Conservation (phyloP, 1,140 invertebrate species). For the Centruroides vittatus region DNA sequence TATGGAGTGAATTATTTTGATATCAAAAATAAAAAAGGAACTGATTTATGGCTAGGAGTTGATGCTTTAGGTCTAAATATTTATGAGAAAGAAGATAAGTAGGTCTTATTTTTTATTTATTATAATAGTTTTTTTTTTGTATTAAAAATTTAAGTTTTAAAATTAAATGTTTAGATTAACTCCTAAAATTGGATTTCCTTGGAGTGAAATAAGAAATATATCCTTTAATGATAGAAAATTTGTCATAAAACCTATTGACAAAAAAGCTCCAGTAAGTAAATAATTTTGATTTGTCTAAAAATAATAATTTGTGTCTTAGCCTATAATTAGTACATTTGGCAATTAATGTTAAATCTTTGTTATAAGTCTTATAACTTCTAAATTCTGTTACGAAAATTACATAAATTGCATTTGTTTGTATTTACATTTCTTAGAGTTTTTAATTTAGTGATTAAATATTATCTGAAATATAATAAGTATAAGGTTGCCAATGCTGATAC, state of each 20-base stretch:
- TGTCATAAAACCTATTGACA: slow-evolving; percentile 99
- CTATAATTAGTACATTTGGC: too few relatives aligned
- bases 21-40: slow-evolving; percentile 59
- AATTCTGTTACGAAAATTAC: too few relatives aligned
- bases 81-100: slow-evolving; percentile 56
- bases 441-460: too few relatives aligned
- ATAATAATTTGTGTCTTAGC: too few relatives aligned
- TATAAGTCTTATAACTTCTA: too few relatives aligned
- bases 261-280: slow-evolving; percentile 89
- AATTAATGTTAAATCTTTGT: too few relatives aligned
- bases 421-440: too few relatives aligned
- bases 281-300: too few relatives aligned
- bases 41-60: slow-evolving; percentile 55
- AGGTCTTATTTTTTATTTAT: slow-evolving; percentile 17
- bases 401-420: too few relatives aligned
- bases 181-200: slow-evolving; percentile 98
- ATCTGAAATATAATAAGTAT: too few relatives aligned
- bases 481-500: too few relatives aligned
- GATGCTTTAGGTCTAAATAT: slow-evolving; percentile 64
- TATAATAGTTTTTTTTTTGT: neutral
- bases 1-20: slow-evolving; percentile 71
- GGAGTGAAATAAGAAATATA: slow-evolving; percentile 99
- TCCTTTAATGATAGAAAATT: slow-evolving; percentile 99
- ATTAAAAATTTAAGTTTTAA: too few relatives aligned
- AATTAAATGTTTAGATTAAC: slow-evolving; percentile 52